Evolutionary conservation across 2,113 vertebrate species (phyloP).

Genomic region (Cromileptes altivelis): DNA sequence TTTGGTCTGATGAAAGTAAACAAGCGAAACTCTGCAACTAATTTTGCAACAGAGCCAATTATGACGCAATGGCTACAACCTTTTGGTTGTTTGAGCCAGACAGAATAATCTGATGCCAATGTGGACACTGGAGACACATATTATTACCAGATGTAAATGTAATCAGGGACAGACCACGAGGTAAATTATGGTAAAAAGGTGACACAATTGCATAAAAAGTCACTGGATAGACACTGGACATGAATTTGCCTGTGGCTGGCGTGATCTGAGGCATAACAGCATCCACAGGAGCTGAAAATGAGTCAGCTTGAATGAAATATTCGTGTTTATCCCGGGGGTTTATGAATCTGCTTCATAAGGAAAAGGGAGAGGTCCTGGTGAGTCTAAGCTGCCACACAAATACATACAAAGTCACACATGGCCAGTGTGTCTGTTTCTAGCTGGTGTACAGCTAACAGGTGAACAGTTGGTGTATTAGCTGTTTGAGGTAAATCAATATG

Average conservation of each 20-base stretch:
- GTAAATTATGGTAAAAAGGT: not conserved
- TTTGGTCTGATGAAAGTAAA: no score
- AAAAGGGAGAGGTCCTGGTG: not conserved
- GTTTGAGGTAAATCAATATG: not conserved
- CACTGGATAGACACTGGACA: not conserved
- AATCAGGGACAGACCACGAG: not conserved
- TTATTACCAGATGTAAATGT: no score
- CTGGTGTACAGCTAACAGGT: not conserved
- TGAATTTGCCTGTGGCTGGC: not conserved
- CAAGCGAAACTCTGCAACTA: no score
- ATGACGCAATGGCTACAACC: no score
- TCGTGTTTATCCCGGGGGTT: not conserved
- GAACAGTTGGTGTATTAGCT: not conserved
- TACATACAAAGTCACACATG: not conserved
- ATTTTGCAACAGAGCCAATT: no score
- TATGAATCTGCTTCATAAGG: not conserved
- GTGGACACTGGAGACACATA: no score
- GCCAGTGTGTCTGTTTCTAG: not conserved
- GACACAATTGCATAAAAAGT: not conserved
- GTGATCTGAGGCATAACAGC: not conserved
- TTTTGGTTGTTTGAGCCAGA: no score
- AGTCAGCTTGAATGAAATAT: not conserved
- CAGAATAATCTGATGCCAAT: no score
- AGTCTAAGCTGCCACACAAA: not conserved
- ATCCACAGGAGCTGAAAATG: not conserved